Evolutionary conservation across 92 coral and sea anemone species (phyloP), one percentile per base, ranked within the genome.

Genomic region (Parazoanthus darwini): DNA sequence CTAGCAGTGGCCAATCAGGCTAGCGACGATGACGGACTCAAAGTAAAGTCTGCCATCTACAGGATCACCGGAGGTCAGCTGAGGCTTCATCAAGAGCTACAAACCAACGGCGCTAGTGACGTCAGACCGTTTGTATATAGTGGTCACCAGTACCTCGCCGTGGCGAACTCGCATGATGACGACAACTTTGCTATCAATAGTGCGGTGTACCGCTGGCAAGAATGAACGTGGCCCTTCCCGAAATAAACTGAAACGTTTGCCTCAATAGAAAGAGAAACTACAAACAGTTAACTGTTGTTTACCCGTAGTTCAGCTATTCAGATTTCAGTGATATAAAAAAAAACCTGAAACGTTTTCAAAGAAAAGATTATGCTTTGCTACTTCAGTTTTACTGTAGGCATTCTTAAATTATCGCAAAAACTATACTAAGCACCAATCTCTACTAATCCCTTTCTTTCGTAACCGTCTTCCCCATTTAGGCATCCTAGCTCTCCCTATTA

Each of bases 1-100:
- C 59, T 84, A 10, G 87, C 87, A n/a, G 79, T 84, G 29, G 79
- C 87, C 46, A 84, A 84, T 48, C 87, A 84, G 54, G 78, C 20
- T 29, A 48, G 66, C 26, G 78, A 71, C 8, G 42, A 26, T 10
- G 67, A 33, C 44, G 66, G 20, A 9, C 26, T 5, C 48, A 72
- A 84, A 71, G 78, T 46, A 15, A 43, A 74, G 54, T 71, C 87
- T 16, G 78, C 87, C 26, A 54, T 84, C 67, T 84, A 84, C 67
- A 68, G 43, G 42, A 20, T 84, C 46, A 48, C 66, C 4, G 78
- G 35, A 70, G 25, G 56, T 71, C 43, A 23, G 18, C 67, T 84
- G 44, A 74, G 37, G 7, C 79, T 46, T 14, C 48, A 84, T 15
- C 87, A 84, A 38, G 68, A 84, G 79, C 58, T 84, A 48, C 43